These are phyloP conservation scores for Cecropterus lyciades DNA, from an alignment of 1,140 invertebrate species.

Conservation along the genomic window DNA sequence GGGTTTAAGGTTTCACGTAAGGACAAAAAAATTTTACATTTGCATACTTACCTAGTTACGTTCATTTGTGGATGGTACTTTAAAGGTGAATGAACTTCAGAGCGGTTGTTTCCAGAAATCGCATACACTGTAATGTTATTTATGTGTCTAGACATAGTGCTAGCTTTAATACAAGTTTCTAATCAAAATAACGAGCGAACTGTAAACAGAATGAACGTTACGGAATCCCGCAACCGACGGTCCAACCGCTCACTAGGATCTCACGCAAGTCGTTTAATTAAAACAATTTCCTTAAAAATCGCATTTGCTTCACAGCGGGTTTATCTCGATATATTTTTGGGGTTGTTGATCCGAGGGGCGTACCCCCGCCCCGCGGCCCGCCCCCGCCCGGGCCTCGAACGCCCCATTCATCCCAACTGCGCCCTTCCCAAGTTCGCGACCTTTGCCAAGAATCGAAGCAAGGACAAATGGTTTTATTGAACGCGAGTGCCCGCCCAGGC, in stretches of 20 bases:
- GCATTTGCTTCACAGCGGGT: conserved; percentile 35
- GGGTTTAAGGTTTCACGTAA: no score
- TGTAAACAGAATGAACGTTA: conserved; percentile 3
- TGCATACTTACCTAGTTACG: no score
- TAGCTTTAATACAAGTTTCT: neutral
- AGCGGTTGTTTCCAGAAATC: conserved; percentile 1
- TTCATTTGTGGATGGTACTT: no score
- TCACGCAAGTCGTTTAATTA: conserved; percentile 39
- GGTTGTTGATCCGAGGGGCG: conserved; percentile 71
- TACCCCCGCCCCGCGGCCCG: conserved; percentile 35
- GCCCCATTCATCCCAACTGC: conserved; percentile 66
- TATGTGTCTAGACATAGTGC: conserved; percentile 1
- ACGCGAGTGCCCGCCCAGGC: conserved; percentile 40
- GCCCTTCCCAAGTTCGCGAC: conserved; percentile 73
- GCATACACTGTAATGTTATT: conserved; percentile 1
- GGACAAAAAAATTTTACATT: no score
- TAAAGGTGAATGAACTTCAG: conserved; percentile 1
- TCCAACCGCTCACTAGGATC: conserved; percentile 10
- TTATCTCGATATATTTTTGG: conserved; percentile 75
- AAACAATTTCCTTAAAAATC: conserved; percentile 55
- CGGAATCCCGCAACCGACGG: neutral
- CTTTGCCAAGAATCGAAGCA: conserved; percentile 65
- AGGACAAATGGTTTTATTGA: conserved; percentile 60
- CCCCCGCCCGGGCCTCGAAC: conserved; percentile 54
- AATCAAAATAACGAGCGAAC: conserved; percentile 3